Conservation (phyloP, 2,113 vertebrate genomes). For the Alces alces region DNA sequence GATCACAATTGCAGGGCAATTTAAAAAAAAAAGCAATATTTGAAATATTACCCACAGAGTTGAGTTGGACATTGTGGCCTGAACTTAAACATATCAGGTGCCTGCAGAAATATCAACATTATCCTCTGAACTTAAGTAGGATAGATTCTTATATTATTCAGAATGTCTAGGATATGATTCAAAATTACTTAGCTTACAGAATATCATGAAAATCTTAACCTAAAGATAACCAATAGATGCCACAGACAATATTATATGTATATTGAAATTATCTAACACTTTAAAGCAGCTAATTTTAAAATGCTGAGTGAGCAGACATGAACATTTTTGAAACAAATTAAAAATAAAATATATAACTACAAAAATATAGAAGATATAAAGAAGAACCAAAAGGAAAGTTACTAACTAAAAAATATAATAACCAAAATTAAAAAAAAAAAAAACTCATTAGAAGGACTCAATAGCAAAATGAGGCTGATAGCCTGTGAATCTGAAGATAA, state of each 20-base stretch:
- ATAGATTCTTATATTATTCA: neutral
- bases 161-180: neutral
- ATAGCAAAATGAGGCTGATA: neutral
- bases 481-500: neutral
- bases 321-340: neutral
- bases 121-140: neutral
- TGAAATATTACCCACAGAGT: neutral
- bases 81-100: neutral
- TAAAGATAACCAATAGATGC: neutral
- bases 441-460: neutral
- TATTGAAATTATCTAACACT: neutral
- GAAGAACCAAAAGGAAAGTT: neutral
- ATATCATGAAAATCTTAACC: slow-evolving; percentile 2
- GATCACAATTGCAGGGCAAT: neutral
- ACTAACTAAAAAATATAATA: neutral
- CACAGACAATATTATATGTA: neutral
- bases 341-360: neutral
- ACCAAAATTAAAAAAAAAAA: neutral
- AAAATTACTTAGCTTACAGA: neutral
- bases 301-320: neutral
- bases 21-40: neutral
- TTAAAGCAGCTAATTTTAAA: neutral
- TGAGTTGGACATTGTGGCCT: neutral
- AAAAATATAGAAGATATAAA: neutral
- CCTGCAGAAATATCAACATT: neutral